A percentile compares a stretch with the other conserved stretches of the same genome.
Conservation (phyloP, 1,140 invertebrate genomes). For the Caenorhabditis brenneri region DNA sequence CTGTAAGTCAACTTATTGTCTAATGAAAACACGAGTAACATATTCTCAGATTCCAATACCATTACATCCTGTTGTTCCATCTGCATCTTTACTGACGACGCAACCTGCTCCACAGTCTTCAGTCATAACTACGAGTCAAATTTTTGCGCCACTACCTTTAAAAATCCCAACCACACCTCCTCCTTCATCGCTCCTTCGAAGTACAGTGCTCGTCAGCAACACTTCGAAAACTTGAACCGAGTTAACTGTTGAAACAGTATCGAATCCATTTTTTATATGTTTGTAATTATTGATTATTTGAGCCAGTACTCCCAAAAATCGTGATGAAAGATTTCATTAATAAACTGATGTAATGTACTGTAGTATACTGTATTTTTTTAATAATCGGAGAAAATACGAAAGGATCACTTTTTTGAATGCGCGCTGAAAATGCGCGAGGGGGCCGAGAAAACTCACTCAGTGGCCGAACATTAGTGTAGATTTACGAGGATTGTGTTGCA, state of each 20-base stretch:
- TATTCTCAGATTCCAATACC: slow-evolving; percentile 19
- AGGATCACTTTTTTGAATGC: too few species aligned
- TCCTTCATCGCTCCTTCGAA: slow-evolving; percentile 1
- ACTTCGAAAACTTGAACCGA: slow-evolving; percentile 17
- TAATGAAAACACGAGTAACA: not conserved
- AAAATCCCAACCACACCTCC: slow-evolving; percentile 10
- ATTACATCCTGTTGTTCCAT: not conserved
- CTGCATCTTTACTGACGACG: not conserved
- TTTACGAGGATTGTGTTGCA: not conserved
- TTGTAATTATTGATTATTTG: slow-evolving; percentile 34
- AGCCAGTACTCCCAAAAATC: slow-evolving; percentile 25
- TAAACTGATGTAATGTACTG: slow-evolving; percentile 2
- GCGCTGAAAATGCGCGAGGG: not conserved
- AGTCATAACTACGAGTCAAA: slow-evolving; percentile 29
- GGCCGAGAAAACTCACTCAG: not conserved
- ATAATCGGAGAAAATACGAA: too few species aligned
- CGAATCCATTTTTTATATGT: not conserved
- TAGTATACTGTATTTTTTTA: not conserved
- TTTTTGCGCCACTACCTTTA: not conserved
- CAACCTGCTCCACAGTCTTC: not conserved
- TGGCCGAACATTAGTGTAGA: not conserved
- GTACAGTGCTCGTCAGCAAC: slow-evolving; percentile 11
- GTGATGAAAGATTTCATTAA: not conserved
- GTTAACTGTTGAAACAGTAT: not conserved
- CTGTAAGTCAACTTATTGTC: not conserved